Conservation (phyloP, 2,113 vertebrate species). For the Cricetomys ansorgei region DNA sequence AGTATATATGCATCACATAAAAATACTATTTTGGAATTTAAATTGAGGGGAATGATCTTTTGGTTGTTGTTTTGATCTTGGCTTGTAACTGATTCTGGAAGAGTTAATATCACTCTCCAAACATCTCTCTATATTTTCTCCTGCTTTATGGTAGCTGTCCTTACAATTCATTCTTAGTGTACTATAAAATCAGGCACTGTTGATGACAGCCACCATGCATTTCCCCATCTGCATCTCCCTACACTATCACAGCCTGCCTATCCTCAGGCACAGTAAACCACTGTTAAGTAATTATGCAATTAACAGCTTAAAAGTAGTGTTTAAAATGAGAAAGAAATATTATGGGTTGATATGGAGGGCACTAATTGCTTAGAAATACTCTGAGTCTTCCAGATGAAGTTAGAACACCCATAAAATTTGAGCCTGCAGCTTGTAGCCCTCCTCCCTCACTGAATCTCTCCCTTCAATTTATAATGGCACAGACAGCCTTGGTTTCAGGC, state of each 20-base stretch:
- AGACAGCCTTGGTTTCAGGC: constrained; percentile 70
- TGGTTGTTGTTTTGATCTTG: not conserved
- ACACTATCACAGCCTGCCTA: not conserved
- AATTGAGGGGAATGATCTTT: not conserved
- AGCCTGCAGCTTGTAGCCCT: not conserved
- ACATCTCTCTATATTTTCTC: constrained; percentile 1
- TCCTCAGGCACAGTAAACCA: constrained; percentile 35
- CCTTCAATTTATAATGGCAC: constrained; percentile 64
- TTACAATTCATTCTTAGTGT: constrained; percentile 18
- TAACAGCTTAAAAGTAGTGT: constrained; percentile 58
- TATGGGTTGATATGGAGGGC: constrained; percentile 68
- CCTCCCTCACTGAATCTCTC: not conserved
- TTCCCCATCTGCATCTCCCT: not conserved
- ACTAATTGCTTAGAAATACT: constrained; percentile 79
- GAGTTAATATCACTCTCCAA: not conserved
- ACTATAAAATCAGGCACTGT: not conserved
- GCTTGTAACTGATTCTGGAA: not conserved
- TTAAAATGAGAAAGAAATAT: constrained; percentile 78
- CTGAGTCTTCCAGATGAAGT: constrained; percentile 66
- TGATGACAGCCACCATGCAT: not conserved
- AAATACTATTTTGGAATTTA: constrained; percentile 43
- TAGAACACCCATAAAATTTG: constrained; percentile 64
- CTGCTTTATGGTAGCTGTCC: not conserved
- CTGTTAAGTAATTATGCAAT: constrained; percentile 63
- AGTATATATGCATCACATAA: not conserved